Conservation (phyloP, 2,888 invertebrate genomes). For the Mythimna lalbum region DNA sequence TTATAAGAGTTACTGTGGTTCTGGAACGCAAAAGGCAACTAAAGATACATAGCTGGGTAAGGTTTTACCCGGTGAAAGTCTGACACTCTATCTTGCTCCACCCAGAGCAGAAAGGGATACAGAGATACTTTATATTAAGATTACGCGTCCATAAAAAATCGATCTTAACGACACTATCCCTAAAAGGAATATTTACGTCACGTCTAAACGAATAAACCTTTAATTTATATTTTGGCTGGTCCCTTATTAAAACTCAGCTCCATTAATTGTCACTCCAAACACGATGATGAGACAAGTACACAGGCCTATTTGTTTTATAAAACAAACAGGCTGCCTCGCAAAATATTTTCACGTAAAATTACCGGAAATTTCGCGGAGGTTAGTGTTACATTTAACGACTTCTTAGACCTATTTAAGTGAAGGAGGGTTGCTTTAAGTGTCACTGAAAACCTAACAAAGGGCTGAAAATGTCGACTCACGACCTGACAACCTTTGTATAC, state of each 20-base stretch:
- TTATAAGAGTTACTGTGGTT: no score
- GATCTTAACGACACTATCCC: not conserved
- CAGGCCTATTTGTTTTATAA: slow-evolving; percentile 34
- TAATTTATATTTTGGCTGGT: slow-evolving; percentile 11
- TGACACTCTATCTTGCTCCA: no score
- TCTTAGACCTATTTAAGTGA: slow-evolving; percentile 65
- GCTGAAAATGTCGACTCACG: slow-evolving; percentile 67
- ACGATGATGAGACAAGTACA: slow-evolving; percentile 37
- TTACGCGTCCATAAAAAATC: not conserved
- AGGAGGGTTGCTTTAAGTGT: slow-evolving; percentile 72
- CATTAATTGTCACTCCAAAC: slow-evolving; percentile 38
- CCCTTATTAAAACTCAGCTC: slow-evolving; percentile 35
- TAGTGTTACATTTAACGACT: slow-evolving; percentile 63
- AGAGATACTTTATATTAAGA: no score
- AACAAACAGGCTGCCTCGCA: slow-evolving; percentile 22
- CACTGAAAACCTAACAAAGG: slow-evolving; percentile 69
- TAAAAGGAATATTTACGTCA: not conserved
- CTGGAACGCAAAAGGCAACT: no score
- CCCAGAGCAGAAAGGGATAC: no score
- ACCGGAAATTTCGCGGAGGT: slow-evolving; percentile 38
- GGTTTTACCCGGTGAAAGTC: no score
- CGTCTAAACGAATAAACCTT: slow-evolving; percentile 12
- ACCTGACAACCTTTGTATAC: slow-evolving; percentile 66
- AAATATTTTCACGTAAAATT: slow-evolving; percentile 52
- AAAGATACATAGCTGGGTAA: no score